Conservation (phyloP, 2,888 invertebrate species). For the Prenolepis imparis region DNA sequence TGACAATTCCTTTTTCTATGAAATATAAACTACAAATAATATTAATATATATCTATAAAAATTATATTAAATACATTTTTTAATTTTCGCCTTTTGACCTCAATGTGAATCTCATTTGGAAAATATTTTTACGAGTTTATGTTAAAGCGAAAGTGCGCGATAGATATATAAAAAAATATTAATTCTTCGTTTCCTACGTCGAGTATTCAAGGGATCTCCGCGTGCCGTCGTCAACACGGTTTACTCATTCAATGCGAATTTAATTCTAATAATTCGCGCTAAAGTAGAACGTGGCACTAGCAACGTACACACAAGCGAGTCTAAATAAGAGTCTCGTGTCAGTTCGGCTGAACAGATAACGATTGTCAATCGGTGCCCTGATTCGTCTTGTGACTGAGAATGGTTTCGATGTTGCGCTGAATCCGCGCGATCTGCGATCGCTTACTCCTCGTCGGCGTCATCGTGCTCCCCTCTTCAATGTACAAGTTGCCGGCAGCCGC, state of each 20-base stretch:
- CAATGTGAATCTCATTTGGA: background rate
- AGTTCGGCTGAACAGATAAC: background rate
- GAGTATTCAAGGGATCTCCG: background rate
- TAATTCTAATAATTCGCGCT: background rate
- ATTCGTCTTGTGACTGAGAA: slow-evolving; percentile 78
- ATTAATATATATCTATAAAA: background rate
- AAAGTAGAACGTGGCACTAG: background rate
- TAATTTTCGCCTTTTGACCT: background rate
- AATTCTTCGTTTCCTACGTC: background rate
- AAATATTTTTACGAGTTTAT: background rate
- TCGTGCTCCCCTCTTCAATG: slow-evolving; percentile 81
- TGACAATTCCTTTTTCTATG: background rate
- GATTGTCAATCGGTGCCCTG: slow-evolving; percentile 30
- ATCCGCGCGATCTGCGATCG: slow-evolving; percentile 80
- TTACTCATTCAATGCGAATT: background rate
- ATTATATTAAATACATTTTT: slow-evolving; percentile 8
- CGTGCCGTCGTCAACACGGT: background rate
- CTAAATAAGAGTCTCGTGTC: background rate
- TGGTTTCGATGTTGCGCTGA: slow-evolving; percentile 83
- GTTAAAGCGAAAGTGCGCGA: slow-evolving; percentile 1
- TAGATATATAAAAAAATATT: background rate
- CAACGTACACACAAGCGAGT: background rate
- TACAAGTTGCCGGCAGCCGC: slow-evolving; percentile 81
- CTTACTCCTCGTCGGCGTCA: slow-evolving; percentile 71
- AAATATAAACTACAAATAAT: slow-evolving; percentile 4